A percentile compares a stretch with the other conserved stretches of the same genome.
phyloP scores from a whole-genome alignment of 2,113 vertebrate genomes.

The Eretmochelys imbricata region DNA sequence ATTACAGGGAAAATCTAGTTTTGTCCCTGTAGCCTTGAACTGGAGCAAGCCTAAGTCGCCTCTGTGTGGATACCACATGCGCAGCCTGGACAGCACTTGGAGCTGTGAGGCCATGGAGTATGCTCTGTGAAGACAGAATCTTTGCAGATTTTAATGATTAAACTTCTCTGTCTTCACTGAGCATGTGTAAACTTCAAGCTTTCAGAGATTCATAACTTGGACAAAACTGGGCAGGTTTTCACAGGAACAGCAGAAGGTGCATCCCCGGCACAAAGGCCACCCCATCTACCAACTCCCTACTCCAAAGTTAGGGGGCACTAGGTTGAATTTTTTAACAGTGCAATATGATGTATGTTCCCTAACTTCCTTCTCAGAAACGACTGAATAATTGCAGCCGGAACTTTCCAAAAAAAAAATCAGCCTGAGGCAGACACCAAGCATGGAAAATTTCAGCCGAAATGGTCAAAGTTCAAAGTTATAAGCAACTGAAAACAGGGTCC shows the following conservation, averaged over 20 bases:
- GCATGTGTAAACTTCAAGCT: background rate
- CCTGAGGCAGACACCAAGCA: background rate
- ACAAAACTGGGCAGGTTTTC: background rate
- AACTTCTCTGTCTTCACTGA: background rate
- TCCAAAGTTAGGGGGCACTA: background rate
- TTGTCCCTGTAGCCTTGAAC: background rate
- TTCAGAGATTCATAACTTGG: background rate
- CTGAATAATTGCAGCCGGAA: background rate
- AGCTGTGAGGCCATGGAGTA: rapidly evolving
- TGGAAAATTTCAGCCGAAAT: background rate
- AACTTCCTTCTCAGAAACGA: background rate
- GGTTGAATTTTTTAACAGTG: background rate
- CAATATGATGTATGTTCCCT: background rate
- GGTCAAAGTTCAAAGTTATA: background rate
- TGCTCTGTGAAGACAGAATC: background rate
- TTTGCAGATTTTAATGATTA: background rate
- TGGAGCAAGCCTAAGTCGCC: background rate
- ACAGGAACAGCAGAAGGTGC: background rate
- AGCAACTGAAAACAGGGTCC: background rate
- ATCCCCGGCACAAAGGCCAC: background rate
- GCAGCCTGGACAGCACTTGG: background rate
- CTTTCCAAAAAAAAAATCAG: background rate
- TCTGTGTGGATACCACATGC: background rate
- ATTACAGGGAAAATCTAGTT: background rate
- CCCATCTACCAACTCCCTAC: background rate